These are phyloP conservation scores for Clarias gariepinus DNA, from an alignment of 2,113 vertebrate species.

Conservation along the genomic window DNA sequence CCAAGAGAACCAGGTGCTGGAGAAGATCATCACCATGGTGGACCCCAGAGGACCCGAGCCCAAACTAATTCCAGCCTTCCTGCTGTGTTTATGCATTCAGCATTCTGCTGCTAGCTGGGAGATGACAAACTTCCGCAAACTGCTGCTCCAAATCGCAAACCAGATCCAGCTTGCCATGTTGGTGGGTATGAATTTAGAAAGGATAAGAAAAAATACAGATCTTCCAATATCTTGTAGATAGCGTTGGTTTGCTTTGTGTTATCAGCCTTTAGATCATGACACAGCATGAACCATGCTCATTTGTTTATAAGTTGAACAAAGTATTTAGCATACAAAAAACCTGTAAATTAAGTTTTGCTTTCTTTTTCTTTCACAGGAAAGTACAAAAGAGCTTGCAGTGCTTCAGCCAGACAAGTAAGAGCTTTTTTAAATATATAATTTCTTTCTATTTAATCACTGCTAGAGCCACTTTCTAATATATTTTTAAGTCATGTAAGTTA, in stretches of 20 bases:
- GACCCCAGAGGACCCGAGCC: slow-evolving; percentile 61
- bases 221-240: not conserved
- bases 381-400: slow-evolving; percentile 74
- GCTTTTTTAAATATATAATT: not conserved
- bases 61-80: slow-evolving; percentile 72
- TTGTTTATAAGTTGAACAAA: not conserved
- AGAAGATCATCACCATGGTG: slow-evolving; percentile 61
- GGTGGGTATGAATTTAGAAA: slow-evolving; percentile 61
- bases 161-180: slow-evolving; percentile 71
- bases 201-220: not conserved
- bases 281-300: not conserved
- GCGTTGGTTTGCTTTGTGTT: not conserved
- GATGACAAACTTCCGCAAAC: slow-evolving; percentile 63
- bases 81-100: slow-evolving; percentile 74
- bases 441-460: slow-evolving; percentile 27
- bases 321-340: not conserved
- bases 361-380: slow-evolving; percentile 65
- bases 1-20: slow-evolving; percentile 69
- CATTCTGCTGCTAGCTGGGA: slow-evolving; percentile 65
- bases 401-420: slow-evolving; percentile 75
- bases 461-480: not conserved
- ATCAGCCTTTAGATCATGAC: not conserved
- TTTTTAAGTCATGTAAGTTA: too few relatives aligned
- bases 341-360: not conserved
- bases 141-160: slow-evolving; percentile 70